Evolutionary conservation across 2,888 invertebrate species (phyloP), one percentile per base, ranked within the genome.

Genomic region (Troides oblongomaculatus): DNA sequence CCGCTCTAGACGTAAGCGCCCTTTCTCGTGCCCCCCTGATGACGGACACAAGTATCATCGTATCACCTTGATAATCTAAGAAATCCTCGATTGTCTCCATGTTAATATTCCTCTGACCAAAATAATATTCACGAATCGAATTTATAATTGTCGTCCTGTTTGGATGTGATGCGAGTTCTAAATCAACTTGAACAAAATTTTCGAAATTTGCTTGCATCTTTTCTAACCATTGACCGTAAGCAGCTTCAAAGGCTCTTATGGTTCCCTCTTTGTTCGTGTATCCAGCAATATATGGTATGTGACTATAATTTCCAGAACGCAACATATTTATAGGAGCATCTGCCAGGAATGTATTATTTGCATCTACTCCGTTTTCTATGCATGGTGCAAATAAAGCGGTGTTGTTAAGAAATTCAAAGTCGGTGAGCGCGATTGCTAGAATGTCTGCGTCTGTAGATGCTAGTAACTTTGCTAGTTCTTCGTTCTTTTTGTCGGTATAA

Each of bases 311-410:
- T 0, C 87, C 87, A 39, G 82, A 78, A 71, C 76, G 81, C 2
- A 92, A 64, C 43, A 86, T 68, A 64, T 86, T 80, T 23, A 89
- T 79, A 2, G 92, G 92, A 25, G 86, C 83, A 56, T 86, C 85
- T 17, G 78, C 71, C 1, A 92, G 72, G 30, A 91, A 79, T 6
- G 86, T 82, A 2, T 82, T 79, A 62, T 84, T 83, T 2, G 77
- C 69, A 30, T 79, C 80, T 0, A 81, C 68, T 46, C 77, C 73
- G 66, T 86, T 82, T 75, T 92, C 92, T 14, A 92, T 75, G 66
- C 92, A 92, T 1, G 92, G 92, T 0, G 89, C 90, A 68, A 92
- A 92, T 17, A 89, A 73, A 14, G 84, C 78, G 1, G 90, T 85
- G 69, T 90, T 89, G 60, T 92, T 89, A 30, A 74, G 77, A 59